phyloP scores from a whole-genome alignment of 2,797 vertebrate genomes.

The Morus bassanus region DNA sequence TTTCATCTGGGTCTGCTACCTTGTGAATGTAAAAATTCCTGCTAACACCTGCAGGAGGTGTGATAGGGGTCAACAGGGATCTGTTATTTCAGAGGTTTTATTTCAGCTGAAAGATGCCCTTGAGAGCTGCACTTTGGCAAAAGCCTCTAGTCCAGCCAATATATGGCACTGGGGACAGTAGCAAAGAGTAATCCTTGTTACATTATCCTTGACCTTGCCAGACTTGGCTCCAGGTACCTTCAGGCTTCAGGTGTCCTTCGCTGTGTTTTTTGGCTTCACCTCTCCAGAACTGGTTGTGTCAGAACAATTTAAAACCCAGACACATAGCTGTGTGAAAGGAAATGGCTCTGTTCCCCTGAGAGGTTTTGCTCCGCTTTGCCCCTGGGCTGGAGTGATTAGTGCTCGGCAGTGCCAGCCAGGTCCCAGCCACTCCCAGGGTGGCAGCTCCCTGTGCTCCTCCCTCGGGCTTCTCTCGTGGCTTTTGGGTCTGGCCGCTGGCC shows the following conservation, averaged over 20 bases:
- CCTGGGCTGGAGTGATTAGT: background rate
- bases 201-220: background rate
- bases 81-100: slow-evolving; percentile 15
- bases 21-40: background rate
- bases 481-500: background rate
- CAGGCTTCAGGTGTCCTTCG: background rate
- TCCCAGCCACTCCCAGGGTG: background rate
- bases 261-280: background rate
- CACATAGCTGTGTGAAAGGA: background rate
- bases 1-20: background rate
- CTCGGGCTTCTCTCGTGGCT: background rate
- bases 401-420: background rate
- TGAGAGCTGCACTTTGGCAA: slow-evolving; percentile 1
- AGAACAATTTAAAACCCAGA: background rate
- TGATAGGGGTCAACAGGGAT: background rate
- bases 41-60: background rate
- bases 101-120: slow-evolving; percentile 3
- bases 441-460: background rate
- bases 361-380: background rate
- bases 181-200: background rate
- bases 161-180: background rate
- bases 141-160: background rate
- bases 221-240: background rate
- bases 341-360: background rate
- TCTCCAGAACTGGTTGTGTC: background rate